Conservation (phyloP, 2,888 invertebrate species). For the Cotesia congregata region DNA sequence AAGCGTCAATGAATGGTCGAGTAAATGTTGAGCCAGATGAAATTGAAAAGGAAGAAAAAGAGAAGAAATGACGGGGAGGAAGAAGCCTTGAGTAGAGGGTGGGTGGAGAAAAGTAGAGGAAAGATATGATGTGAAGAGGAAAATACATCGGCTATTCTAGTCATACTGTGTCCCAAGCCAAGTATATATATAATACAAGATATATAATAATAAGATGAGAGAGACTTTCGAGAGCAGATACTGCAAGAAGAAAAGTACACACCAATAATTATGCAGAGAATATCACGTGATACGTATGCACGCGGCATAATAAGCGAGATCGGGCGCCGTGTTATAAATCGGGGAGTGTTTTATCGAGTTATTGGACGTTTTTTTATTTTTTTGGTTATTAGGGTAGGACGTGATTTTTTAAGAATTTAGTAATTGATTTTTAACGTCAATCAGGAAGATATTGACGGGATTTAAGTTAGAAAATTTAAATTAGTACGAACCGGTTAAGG, state of each 20-base stretch:
- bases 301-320: conserved; percentile 58
- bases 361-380: neutral
- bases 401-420: too few relatives aligned
- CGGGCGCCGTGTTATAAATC: conserved; percentile 8
- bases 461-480: too few relatives aligned
- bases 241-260: conserved; percentile 27
- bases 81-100: conserved; percentile 26
- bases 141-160: conserved; percentile 32
- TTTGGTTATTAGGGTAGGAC: too few relatives aligned
- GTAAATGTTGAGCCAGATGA: conserved; percentile 29
- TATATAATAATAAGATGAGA: neutral
- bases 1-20: conserved; percentile 20
- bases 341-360: neutral
- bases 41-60: conserved; percentile 17
- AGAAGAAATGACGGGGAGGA: conserved; percentile 39
- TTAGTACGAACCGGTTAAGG: too few relatives aligned
- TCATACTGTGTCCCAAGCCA: conserved; percentile 22
- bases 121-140: conserved; percentile 24
- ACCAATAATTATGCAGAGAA: conserved; percentile 65
- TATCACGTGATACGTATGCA: conserved; percentile 54
- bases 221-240: neutral
- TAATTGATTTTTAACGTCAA: too few relatives aligned
- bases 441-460: too few relatives aligned
- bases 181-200: neutral
- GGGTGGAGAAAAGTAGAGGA: conserved; percentile 14